Conservation (phyloP, 2,797 vertebrate genomes). For the Pitangus sulphuratus region DNA sequence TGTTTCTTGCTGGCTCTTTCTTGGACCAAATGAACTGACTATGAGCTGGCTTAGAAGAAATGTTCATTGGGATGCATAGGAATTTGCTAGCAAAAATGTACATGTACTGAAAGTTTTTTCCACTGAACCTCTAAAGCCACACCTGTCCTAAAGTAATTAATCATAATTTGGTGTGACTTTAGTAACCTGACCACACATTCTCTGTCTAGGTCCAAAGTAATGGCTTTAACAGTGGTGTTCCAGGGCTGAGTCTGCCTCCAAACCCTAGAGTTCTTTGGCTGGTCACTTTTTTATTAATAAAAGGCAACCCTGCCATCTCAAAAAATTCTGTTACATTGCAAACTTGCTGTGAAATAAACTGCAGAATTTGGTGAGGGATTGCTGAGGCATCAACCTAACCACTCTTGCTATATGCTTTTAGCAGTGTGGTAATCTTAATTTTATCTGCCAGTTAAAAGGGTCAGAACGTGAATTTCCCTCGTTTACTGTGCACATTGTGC, state of each 20-base stretch:
- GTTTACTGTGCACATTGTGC: not conserved
- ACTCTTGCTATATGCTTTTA: not conserved
- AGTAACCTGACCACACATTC: not conserved
- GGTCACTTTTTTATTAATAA: not conserved
- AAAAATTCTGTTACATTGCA: not conserved
- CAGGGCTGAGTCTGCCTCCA: not conserved
- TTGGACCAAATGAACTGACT: conserved; percentile 79
- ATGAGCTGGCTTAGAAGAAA: conserved; percentile 84
- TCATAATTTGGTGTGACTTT: conserved; percentile 8
- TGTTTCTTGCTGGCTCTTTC: conserved; percentile 78
- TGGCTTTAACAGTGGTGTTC: not conserved
- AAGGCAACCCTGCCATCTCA: not conserved
- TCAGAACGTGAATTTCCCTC: not conserved
- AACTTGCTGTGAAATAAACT: not conserved
- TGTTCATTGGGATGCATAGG: conserved; percentile 73
- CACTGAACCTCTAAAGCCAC: conserved; percentile 40
- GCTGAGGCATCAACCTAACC: not conserved
- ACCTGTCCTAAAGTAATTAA: conserved; percentile 33
- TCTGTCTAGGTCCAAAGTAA: conserved; percentile 1
- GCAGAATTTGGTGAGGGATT: not conserved
- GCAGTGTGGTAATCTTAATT: not conserved
- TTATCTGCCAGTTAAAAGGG: not conserved
- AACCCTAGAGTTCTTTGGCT: not conserved
- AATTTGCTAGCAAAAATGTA: conserved; percentile 65
- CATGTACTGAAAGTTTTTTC: conserved; percentile 32